Conservation (phyloP, 2,113 vertebrate species). For the Pelusios castaneus region DNA sequence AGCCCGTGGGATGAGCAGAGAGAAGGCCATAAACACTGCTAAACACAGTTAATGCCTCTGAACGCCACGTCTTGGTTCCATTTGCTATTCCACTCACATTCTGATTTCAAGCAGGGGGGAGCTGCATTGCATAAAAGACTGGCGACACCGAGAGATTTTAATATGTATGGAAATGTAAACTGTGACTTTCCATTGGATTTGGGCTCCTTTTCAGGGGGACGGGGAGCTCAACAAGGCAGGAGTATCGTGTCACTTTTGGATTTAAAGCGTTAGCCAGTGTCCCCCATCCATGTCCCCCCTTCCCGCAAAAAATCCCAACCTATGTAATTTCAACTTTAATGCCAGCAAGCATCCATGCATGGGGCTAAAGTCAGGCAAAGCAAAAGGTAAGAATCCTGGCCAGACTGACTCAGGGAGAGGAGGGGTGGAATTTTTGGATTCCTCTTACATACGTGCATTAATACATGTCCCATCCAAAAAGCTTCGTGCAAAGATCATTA, state of each 20-base stretch:
- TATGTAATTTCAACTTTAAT: not conserved
- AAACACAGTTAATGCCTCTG: not conserved
- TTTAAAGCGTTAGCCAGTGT: not conserved
- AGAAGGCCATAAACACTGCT: not conserved
- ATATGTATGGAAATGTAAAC: not conserved
- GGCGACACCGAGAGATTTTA: not conserved
- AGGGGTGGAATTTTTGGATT: not conserved
- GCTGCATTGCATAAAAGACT: not conserved
- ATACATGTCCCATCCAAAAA: too few species aligned
- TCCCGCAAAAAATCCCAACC: not conserved
- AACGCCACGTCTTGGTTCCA: not conserved
- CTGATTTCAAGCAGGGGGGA: not conserved
- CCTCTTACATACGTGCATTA: not conserved
- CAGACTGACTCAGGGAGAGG: not conserved
- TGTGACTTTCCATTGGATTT: not conserved
- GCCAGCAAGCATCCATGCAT: not conserved
- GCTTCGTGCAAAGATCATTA: not conserved
- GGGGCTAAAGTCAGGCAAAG: not conserved
- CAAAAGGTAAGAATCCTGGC: not conserved
- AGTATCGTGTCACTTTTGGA: not conserved
- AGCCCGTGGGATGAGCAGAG: not conserved
- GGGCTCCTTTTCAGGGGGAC: not conserved
- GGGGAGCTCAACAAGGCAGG: too few species aligned
- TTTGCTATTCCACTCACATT: not conserved
- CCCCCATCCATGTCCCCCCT: not conserved